Conservation (phyloP, 2,888 invertebrate species). For the Acanthosepion esculentum region DNA sequence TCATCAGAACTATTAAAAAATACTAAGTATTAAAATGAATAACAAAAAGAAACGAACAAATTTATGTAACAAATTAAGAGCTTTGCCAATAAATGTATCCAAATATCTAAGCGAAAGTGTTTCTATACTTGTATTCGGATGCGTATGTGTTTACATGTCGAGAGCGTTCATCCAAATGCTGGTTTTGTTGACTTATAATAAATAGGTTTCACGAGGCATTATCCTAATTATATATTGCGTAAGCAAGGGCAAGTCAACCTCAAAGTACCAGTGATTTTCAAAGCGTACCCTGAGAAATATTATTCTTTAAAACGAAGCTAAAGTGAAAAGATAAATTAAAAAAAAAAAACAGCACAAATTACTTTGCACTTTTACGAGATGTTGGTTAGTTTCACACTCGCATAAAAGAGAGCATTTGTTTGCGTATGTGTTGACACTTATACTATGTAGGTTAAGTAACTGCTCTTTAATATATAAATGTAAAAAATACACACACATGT, state of each 20-base stretch:
- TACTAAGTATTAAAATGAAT: too few relatives aligned
- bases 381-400: neutral
- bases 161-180: neutral
- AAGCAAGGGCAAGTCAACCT: neutral
- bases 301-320: neutral
- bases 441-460: neutral
- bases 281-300: neutral
- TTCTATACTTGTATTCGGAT: neutral
- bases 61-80: too few relatives aligned
- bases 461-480: neutral
- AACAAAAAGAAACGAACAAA: too few relatives aligned
- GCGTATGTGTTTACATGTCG: neutral
- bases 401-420: neutral
- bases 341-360: neutral
- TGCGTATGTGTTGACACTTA: too few relatives aligned
- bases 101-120: too few relatives aligned
- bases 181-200: neutral
- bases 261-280: neutral
- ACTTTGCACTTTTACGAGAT: neutral
- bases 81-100: too few relatives aligned
- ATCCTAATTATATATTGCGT: neutral
- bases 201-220: neutral
- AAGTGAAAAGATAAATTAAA: neutral
- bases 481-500: too few relatives aligned
- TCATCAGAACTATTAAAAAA: too few relatives aligned